phyloP scores from a whole-genome alignment of 2,888 invertebrate genomes.

The Pollenia griseotomentosa region DNA sequence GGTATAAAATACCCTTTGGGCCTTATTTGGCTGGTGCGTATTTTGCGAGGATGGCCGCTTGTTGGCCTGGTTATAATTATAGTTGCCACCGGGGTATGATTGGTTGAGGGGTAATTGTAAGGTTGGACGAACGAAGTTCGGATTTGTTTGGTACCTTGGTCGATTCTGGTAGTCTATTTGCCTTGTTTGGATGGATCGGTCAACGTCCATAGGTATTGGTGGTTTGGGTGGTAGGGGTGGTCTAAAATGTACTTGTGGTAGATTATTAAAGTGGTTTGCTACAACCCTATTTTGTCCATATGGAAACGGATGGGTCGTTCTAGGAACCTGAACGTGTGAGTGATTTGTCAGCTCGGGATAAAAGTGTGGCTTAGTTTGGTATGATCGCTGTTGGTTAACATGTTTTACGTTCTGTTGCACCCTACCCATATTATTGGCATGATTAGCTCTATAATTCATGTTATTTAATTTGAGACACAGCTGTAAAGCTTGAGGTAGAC shows the following conservation, averaged over 20 bases:
- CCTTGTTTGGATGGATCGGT: conserved; percentile 33
- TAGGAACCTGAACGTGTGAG: neutral
- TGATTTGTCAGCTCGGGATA: conserved; percentile 31
- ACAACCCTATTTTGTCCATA: neutral
- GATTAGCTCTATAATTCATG: conserved; percentile 39
- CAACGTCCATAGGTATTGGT: too few relatives aligned
- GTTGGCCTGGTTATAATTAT: conserved; percentile 15
- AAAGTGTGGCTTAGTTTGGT: neutral
- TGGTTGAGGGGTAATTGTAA: too few relatives aligned
- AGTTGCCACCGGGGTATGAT: too few relatives aligned
- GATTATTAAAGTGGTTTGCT: neutral
- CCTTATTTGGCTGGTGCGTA: neutral
- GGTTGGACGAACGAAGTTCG: too few relatives aligned
- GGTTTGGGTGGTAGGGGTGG: too few relatives aligned
- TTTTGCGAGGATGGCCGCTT: conserved; percentile 17
- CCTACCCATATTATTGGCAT: conserved; percentile 2
- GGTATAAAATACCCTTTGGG: neutral
- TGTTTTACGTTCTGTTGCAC: neutral
- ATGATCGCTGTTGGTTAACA: neutral
- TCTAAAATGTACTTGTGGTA: too few relatives aligned
- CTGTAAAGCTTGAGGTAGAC: conserved; percentile 66
- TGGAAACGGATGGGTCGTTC: neutral
- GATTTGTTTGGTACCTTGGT: conserved; percentile 16
- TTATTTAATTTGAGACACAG: conserved; percentile 69
- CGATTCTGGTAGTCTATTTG: conserved; percentile 57